Percentiles rank a stretch among this genome's conserved stretches.
Evolutionary conservation across 2,888 invertebrate genomes (phyloP).

Genomic region (Euspilapteryx auroguttella): DNA sequence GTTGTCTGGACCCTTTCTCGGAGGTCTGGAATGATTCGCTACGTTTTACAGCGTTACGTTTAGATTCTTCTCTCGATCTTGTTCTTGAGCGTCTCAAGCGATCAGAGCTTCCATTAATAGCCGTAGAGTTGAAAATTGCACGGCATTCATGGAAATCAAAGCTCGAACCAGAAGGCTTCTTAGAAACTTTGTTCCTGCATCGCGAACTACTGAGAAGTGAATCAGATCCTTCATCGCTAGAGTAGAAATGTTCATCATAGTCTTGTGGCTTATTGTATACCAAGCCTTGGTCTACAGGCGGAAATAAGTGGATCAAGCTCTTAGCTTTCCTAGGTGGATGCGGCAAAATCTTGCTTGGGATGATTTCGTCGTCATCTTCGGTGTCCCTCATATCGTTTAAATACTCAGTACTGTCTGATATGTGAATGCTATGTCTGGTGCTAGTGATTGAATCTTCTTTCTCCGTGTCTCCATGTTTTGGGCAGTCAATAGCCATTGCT

Average conservation of each 20-base stretch:
- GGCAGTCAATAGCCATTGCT: slow-evolving; percentile 19
- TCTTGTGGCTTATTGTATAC: slow-evolving; percentile 51
- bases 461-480: slow-evolving; percentile 30
- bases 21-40: slow-evolving; percentile 53
- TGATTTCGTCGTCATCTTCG: slow-evolving; percentile 67
- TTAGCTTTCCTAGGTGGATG: slow-evolving; percentile 79
- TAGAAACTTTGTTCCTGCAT: slow-evolving; percentile 33
- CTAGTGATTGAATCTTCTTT: slow-evolving; percentile 58
- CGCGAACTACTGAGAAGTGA: slow-evolving; percentile 68
- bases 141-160: slow-evolving; percentile 56
- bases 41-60: slow-evolving; percentile 35
- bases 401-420: slow-evolving; percentile 45
- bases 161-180: slow-evolving; percentile 29
- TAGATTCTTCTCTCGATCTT: slow-evolving; percentile 35
- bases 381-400: slow-evolving; percentile 43
- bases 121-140: slow-evolving; percentile 59
- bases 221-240: slow-evolving; percentile 71
- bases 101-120: slow-evolving; percentile 48
- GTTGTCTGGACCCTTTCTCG: slow-evolving; percentile 41
- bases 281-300: slow-evolving; percentile 61
- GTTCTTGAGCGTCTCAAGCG: slow-evolving; percentile 31
- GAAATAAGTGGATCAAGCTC: slow-evolving; percentile 70
- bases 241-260: slow-evolving; percentile 61
- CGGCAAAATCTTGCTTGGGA: slow-evolving; percentile 77
- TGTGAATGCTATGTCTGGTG: slow-evolving; percentile 53